phyloP scores from a whole-genome alignment of 2,797 vertebrate species.

The Ispidina lecontei region DNA sequence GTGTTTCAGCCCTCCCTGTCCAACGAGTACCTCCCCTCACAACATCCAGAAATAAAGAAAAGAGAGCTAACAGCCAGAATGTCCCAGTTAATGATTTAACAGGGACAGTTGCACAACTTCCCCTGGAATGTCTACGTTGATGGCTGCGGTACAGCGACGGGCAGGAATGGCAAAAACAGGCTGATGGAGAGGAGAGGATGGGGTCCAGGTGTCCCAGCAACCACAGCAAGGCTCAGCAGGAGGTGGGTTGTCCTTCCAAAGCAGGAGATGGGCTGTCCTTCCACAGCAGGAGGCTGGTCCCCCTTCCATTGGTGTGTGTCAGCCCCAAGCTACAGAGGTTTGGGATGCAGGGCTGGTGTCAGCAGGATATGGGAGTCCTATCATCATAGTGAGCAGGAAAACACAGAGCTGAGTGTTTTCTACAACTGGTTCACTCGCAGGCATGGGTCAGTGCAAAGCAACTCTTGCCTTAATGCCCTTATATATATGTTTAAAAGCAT shows the following conservation, averaged over 20 bases:
- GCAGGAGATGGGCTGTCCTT: not conserved
- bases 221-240: not conserved
- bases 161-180: constrained; percentile 41
- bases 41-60: constrained; percentile 52
- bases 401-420: not conserved
- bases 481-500: constrained; percentile 4
- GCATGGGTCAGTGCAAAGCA: not conserved
- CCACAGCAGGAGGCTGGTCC: not conserved
- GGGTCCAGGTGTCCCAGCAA: not conserved
- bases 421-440: not conserved
- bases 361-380: not conserved
- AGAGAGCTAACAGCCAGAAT: constrained; percentile 13
- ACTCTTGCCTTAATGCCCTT: constrained; percentile 18
- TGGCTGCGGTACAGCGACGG: constrained; percentile 6
- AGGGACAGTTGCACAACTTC: constrained; percentile 35
- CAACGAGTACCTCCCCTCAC: not conserved
- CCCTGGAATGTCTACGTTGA: constrained; percentile 48
- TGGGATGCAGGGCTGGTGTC: not conserved
- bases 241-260: not conserved
- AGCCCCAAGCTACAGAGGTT: not conserved
- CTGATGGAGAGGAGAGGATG: accelerated
- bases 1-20: not conserved
- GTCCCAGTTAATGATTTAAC: constrained; percentile 57
- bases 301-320: accelerated
- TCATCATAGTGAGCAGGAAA: not conserved